Percentiles rank a stretch among this genome's conserved stretches.
Evolutionary conservation across 2,113 vertebrate genomes (phyloP).

Genomic region (Eonycteris spelaea): DNA sequence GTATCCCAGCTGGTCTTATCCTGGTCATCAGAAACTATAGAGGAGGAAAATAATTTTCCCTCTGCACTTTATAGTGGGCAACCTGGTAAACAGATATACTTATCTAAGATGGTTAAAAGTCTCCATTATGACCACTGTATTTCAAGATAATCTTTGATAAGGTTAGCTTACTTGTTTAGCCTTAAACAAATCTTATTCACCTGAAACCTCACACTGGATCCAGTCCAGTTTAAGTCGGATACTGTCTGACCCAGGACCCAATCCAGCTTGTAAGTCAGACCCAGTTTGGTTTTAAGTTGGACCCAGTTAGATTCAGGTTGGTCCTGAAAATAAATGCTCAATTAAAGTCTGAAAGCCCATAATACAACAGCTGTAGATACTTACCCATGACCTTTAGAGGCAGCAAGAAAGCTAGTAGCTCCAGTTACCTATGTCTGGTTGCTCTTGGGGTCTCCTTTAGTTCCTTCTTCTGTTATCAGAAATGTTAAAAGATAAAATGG

Average conservation of each 20-base stretch:
- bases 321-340: not conserved
- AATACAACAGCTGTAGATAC: no score
- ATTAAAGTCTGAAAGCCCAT: not conserved
- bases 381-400: no score
- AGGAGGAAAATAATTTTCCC: not conserved
- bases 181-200: not conserved
- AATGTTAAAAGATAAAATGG: not conserved
- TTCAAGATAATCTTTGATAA: not conserved
- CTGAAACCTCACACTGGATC: not conserved
- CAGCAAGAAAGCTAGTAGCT: not conserved
- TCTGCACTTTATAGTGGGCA: not conserved
- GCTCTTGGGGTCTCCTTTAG: not conserved
- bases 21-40: not conserved
- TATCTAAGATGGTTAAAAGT: not conserved
- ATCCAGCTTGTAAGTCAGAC: not conserved
- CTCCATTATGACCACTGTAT: not conserved
- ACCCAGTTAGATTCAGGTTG: not conserved
- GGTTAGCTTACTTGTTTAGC: not conserved
- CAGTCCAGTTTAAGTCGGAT: not conserved
- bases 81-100: not conserved
- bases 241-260: not conserved
- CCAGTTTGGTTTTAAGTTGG: not conserved
- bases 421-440: not conserved
- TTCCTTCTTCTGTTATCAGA: not conserved
- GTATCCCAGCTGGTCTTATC: not conserved